Evolutionary conservation across 2,797 vertebrate genomes (phyloP), one percentile per base, ranked within the genome.

Genomic region (Sebastes elongatus): DNA sequence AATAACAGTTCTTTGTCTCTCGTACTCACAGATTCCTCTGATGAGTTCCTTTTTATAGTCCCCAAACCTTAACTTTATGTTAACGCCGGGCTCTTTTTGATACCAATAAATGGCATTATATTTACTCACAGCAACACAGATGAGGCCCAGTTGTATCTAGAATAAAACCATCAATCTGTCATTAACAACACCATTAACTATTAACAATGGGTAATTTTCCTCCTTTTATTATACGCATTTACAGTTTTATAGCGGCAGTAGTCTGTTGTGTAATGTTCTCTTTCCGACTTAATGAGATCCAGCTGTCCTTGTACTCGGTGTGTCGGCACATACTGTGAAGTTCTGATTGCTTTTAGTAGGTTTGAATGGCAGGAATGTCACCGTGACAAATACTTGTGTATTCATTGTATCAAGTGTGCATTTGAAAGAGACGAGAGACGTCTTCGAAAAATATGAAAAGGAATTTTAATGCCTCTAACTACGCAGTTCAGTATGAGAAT

Each of bases 311-410:
- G 75, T 57, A 25, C 63, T 49, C 2, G 0, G 22, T 63, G 70
- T 71, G n/a, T 71, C 69, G 38, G 30, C 68, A 74, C 74, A 69
- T 60, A 76, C 33, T 59, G 64, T 62, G 52, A 60, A 59, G 32
- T 79, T 38, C 8, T 69, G 18, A 30, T n/a, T 59, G 23, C 38
- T 78, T 78, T 84, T 55, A 72, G 27, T 49, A 55, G 33, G 13
- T 75, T 32, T 84, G 62, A 88, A 76, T 55, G 62, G 38, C 49
- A 55, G n/a, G 20, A 79, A 87, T 73, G 69, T 64, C 74, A 71
- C 60, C n/a, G 16, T 55, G 53, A 78, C 57, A 72, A 73, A 69
- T 64, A 56, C 25, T 25, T 55, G 30, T 30, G 35, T 27, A 59
- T 42, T 75, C 0, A 7, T 73, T 42, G 79, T 14, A 25, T 72